Evolutionary conservation across 2,888 invertebrate genomes (phyloP).

Genomic region (Parnassius glacialis): DNA sequence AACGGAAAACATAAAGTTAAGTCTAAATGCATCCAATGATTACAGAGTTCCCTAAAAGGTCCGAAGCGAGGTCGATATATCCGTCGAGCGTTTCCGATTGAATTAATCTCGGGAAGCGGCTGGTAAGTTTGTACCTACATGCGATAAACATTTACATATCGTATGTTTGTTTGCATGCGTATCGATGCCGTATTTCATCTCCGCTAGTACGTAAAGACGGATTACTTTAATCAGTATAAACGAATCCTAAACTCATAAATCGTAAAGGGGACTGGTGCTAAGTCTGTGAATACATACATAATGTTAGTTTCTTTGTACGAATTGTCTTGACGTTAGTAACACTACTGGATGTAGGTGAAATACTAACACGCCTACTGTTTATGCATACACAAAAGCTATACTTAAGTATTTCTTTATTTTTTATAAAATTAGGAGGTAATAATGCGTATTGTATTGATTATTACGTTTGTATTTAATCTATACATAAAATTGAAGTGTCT

Average conservation of each 20-base stretch:
- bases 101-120: conserved; percentile 67
- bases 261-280: background rate
- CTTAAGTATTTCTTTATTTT: conserved; percentile 1
- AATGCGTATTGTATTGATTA: no score
- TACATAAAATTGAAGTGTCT: no score
- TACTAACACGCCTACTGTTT: no score
- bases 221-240: conserved; percentile 28
- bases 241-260: background rate
- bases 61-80: conserved; percentile 51
- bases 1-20: conserved; percentile 18
- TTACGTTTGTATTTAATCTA: no score
- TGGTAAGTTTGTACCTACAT: conserved; percentile 39
- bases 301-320: no score
- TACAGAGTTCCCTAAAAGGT: conserved; percentile 50
- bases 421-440: conserved; percentile 1
- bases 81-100: conserved; percentile 65
- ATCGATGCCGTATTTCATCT: conserved; percentile 36
- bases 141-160: conserved; percentile 46
- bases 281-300: no score
- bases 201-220: conserved; percentile 23
- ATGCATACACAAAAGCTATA: background rate
- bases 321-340: no score
- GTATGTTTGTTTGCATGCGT: conserved; percentile 31
- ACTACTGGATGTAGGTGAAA: no score
- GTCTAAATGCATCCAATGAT: conserved; percentile 38